Conservation (phyloP, 2,797 vertebrate genomes). For the Diplodus puntazzo region DNA sequence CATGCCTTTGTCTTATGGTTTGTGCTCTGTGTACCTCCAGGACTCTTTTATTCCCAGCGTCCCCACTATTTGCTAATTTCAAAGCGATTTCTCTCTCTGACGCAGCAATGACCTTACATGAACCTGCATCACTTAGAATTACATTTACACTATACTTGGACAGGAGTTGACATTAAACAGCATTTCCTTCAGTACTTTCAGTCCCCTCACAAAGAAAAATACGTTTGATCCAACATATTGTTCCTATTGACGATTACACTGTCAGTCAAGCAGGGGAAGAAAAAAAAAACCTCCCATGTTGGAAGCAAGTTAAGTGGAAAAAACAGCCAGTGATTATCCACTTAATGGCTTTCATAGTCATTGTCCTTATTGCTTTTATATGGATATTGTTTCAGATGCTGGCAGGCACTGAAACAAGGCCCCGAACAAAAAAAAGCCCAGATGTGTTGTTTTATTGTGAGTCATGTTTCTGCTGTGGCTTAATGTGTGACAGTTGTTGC, state of each 20-base stretch:
- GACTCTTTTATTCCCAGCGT: background rate
- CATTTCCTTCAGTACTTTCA: conserved; percentile 7
- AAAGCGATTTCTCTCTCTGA: background rate
- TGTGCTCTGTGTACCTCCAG: background rate
- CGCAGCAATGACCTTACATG: conserved; percentile 12
- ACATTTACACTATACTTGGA: conserved; percentile 2
- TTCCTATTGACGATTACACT: conserved; percentile 45
- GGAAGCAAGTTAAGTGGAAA: conserved; percentile 60
- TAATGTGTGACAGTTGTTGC: conserved; percentile 63
- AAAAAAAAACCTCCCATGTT: conserved; percentile 29
- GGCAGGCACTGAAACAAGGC: conserved; percentile 73
- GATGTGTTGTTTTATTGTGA: conserved; percentile 73
- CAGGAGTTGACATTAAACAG: conserved; percentile 33
- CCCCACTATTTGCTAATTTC: conserved; percentile 19
- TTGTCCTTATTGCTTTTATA: conserved; percentile 62
- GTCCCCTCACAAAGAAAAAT: conserved; percentile 18
- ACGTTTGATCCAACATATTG: conserved; percentile 56
- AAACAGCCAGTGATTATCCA: conserved; percentile 60
- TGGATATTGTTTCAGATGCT: conserved; percentile 75
- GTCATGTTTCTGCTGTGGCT: conserved; percentile 60
- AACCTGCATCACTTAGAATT: conserved; percentile 5
- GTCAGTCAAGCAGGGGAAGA: conserved; percentile 40
- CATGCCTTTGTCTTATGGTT: background rate
- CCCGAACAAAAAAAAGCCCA: conserved; percentile 51
- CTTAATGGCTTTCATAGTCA: conserved; percentile 70